Base-by-base conservation (phyloP, 2,888 invertebrate genomes). In the Cephus spinipes region DNA sequence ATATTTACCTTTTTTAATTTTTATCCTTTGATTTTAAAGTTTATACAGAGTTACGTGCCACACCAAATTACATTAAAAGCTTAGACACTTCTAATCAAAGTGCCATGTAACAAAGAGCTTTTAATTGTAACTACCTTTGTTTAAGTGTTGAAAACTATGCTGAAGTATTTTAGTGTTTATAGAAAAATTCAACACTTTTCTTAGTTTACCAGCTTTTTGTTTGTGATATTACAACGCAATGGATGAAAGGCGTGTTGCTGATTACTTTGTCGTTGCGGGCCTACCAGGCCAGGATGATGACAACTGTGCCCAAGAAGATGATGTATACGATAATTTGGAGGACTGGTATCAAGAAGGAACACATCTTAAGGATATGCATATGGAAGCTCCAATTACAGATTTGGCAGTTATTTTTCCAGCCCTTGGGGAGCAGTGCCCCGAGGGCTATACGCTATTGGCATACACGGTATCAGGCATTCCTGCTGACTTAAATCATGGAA, bases 261-360 rank as follows among this genome's bases (percentile, higher is more conserved):
- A 99, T 93, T 99, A 99, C 93, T 99, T 99, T 93, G 98, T 99
- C 84, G 97, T 99, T 81, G 98, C 99, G 89, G 99, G 99, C 36
- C 93, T 99, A 91, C 97, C 98, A 30, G 91, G 86, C 4, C 90
- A 91, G 77, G 90, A 89, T 78, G 85, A 88, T 75, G 95, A 96
- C 88, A 93, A 95, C 79, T 93, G 97, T 76, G 96, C 96, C 89
- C 95, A 95, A 86, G 94, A 94, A 85, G 96, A 96, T 81, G 96
- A 97, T 90, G 95, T 95, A 81, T 95, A 96, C 40, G 84, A 87
- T 12, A 88, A 89, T 77, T 78, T 91, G 73, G 90, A 91, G 77
- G 90, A 91, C 79, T 91, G 91, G 91, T 91, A 90, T 75, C 91
- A 91, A 82, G 94, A 94, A 85, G 93, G 93, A 31, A 93, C 93